phyloP scores from a whole-genome alignment of 2,888 invertebrate genomes.

The Germaria angustata region DNA sequence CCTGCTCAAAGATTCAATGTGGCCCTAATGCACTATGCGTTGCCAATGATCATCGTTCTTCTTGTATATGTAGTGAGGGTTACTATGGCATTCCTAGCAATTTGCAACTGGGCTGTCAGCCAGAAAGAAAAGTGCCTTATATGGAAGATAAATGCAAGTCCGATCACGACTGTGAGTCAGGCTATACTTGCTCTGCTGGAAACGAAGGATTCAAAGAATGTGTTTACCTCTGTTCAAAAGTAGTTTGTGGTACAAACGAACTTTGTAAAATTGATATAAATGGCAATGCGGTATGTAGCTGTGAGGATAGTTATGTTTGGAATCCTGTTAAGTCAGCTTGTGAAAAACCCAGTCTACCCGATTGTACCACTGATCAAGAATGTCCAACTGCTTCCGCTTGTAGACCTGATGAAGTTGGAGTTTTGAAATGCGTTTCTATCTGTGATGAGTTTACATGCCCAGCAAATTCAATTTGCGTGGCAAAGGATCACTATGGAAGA shows the following conservation, averaged over 20 bases:
- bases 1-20: constrained; percentile 92
- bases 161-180: constrained; percentile 86
- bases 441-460: constrained; percentile 92
- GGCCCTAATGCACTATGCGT: constrained; percentile 94
- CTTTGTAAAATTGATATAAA: constrained; percentile 85
- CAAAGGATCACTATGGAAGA: constrained; percentile 86
- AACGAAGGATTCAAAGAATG: constrained; percentile 85
- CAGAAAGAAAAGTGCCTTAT: constrained; percentile 82
- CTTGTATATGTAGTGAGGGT: constrained; percentile 92
- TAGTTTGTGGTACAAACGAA: constrained; percentile 91
- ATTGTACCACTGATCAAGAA: constrained; percentile 86
- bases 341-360: constrained; percentile 92
- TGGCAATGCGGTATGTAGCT: constrained; percentile 88
- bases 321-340: constrained; percentile 90
- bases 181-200: constrained; percentile 85
- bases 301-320: constrained; percentile 89
- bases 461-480: constrained; percentile 89
- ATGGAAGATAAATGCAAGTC: constrained; percentile 84
- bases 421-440: constrained; percentile 89
- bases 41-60: constrained; percentile 90
- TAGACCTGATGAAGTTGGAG: constrained; percentile 90
- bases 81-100: constrained; percentile 91
- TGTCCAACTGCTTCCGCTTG: constrained; percentile 87
- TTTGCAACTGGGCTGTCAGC: constrained; percentile 88
- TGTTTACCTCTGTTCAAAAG: constrained; percentile 88